Evolutionary conservation across 2,113 vertebrate species (phyloP).

Genomic region (Antechinus flavipes): DNA sequence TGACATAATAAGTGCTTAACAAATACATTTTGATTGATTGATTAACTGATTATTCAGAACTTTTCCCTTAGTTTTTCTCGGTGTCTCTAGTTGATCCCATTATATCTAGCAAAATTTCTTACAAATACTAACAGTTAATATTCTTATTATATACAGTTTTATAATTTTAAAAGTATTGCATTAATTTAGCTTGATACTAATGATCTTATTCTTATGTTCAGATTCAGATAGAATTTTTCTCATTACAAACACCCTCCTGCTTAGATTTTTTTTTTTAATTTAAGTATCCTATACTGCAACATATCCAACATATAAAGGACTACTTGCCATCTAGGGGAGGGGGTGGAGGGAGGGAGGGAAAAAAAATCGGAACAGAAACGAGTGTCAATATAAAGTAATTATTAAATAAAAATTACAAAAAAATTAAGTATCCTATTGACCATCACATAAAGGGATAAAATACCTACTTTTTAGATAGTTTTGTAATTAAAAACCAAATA

Average conservation of each 20-base stretch:
- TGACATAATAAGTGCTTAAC: background rate
- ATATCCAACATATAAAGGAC: too few relatives aligned
- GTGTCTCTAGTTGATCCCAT: background rate
- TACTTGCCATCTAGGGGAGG: too few relatives aligned
- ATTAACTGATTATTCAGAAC: background rate
- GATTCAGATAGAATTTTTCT: background rate
- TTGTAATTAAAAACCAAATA: background rate
- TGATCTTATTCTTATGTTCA: background rate
- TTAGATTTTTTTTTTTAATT: background rate
- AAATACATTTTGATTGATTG: background rate
- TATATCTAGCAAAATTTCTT: background rate
- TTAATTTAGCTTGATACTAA: background rate
- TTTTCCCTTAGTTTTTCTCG: background rate
- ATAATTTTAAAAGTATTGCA: background rate
- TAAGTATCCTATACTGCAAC: background rate
- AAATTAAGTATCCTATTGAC: background rate
- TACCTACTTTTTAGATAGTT: background rate
- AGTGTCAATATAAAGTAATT: too few relatives aligned
- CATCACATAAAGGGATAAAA: background rate
- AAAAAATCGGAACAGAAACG: too few relatives aligned
- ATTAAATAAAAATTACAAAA: too few relatives aligned
- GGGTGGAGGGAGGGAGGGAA: too few relatives aligned
- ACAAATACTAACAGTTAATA: background rate
- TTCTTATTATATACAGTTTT: background rate
- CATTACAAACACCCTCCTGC: background rate